phyloP scores from a whole-genome alignment of 1,140 invertebrate species.

The Forficula auricularia region DNA sequence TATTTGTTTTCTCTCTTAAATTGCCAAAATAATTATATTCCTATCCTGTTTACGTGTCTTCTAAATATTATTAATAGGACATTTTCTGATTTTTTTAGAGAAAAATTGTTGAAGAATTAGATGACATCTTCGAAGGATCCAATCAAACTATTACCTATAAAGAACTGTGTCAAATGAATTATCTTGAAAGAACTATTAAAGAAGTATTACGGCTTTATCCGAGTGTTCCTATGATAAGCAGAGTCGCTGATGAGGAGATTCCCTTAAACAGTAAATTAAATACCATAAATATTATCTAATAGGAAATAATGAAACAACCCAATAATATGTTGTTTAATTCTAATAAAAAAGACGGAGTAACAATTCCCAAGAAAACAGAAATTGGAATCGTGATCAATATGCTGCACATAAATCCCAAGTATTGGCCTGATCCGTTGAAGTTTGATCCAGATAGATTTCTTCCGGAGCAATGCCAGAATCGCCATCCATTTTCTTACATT shows the following conservation, averaged over 20 bases:
- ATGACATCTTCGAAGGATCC: conserved; percentile 17
- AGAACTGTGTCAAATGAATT: conserved; percentile 31
- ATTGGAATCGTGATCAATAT: too few species aligned
- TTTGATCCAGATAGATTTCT: conserved; percentile 66
- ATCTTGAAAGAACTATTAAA: conserved; percentile 35
- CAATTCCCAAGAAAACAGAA: too few species aligned
- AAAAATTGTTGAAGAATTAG: conserved; percentile 18
- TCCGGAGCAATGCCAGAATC: conserved; percentile 33
- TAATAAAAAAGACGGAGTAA: too few species aligned
- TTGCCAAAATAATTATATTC: too few species aligned
- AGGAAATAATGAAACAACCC: too few species aligned
- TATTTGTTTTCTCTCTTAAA: too few species aligned
- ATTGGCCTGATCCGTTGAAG: conserved; percentile 47
- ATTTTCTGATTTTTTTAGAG: conserved; percentile 18
- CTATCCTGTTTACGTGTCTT: too few species aligned
- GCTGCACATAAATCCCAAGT: conserved; percentile 44
- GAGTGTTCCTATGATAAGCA: conserved; percentile 30
- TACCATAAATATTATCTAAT: too few species aligned
- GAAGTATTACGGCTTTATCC: conserved; percentile 32
- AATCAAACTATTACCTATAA: conserved; percentile 20
- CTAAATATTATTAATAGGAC: too few species aligned
- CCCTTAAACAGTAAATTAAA: too few species aligned
- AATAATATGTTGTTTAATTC: too few species aligned
- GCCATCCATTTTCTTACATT: conserved; percentile 47
- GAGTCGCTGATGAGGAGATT: too few species aligned